Conservation (phyloP, 2,888 invertebrate species). For the Ferrisia virgata region DNA sequence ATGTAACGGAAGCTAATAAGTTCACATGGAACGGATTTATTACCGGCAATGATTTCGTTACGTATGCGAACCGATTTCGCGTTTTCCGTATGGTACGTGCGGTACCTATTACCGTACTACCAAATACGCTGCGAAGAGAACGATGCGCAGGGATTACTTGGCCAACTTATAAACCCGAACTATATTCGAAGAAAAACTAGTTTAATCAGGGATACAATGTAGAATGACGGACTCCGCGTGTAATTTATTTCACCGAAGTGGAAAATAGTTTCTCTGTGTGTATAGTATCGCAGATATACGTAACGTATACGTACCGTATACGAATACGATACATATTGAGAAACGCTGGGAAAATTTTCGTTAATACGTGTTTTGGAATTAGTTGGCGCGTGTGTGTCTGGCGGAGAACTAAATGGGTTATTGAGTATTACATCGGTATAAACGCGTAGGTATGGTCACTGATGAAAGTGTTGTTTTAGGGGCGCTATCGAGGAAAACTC, state of each 20-base stretch:
- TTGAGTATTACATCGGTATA: neutral
- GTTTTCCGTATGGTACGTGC: neutral
- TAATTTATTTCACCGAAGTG: slow-evolving; percentile 14
- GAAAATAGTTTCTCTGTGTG: neutral
- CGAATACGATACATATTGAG: neutral
- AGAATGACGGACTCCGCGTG: neutral
- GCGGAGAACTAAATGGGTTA: neutral
- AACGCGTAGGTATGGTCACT: neutral
- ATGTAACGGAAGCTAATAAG: slow-evolving; percentile 14
- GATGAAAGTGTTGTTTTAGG: neutral
- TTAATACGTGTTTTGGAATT: slow-evolving; percentile 14
- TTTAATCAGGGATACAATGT: slow-evolving; percentile 9
- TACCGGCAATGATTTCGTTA: slow-evolving; percentile 1
- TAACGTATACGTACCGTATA: too few relatives aligned
- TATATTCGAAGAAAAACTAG: slow-evolving; percentile 3
- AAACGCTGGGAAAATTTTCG: neutral
- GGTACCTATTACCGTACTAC: neutral
- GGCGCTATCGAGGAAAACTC: neutral
- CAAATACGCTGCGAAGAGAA: neutral
- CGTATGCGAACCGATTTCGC: slow-evolving; percentile 5
- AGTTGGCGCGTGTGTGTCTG: neutral
- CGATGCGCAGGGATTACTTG: neutral
- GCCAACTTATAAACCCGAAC: neutral
- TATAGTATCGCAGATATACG: neutral
- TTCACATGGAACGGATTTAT: slow-evolving; percentile 5